Percentiles rank a stretch among this genome's conserved stretches.
Evolutionary conservation across 2,888 invertebrate genomes (phyloP).

Genomic region (Eupithecia subfuscata): DNA sequence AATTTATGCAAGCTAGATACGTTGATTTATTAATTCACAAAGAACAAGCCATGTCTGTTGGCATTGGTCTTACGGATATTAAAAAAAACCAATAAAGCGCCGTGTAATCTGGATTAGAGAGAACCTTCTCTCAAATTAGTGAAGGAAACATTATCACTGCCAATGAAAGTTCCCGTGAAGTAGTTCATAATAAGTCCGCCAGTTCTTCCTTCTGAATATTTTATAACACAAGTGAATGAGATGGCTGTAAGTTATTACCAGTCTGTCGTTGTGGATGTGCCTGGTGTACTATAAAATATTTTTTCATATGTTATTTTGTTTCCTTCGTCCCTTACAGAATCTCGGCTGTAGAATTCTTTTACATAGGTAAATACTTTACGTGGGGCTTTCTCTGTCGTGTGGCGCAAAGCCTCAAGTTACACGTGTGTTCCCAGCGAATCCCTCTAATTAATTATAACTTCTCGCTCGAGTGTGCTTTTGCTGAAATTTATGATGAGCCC

Average conservation of each 20-base stretch:
- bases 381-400: slow-evolving; percentile 9
- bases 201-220: slow-evolving; percentile 63
- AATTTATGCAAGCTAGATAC: not conserved
- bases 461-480: slow-evolving; percentile 27
- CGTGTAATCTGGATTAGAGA: not conserved
- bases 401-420: slow-evolving; percentile 9
- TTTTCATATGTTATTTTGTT: slow-evolving; percentile 32
- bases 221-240: slow-evolving; percentile 54
- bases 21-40: not conserved
- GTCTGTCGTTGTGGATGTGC: slow-evolving; percentile 36
- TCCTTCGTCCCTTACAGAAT: slow-evolving; percentile 11
- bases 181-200: slow-evolving; percentile 60
- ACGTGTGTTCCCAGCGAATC: slow-evolving; percentile 7
- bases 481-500: slow-evolving; percentile 31
- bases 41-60: not conserved
- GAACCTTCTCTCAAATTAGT: not conserved
- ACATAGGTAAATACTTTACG: slow-evolving; percentile 9
- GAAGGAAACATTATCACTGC: not conserved
- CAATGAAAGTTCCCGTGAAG: slow-evolving; percentile 50
- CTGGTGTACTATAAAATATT: slow-evolving; percentile 32
- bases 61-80: not conserved
- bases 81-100: not conserved
- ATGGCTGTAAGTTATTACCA: slow-evolving; percentile 48
- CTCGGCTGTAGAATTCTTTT: slow-evolving; percentile 3
- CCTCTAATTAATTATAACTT: slow-evolving; percentile 33